Percentiles rank a stretch among this genome's conserved stretches.
phyloP scores from a whole-genome alignment of 2,113 vertebrate species.

The Dromas ardeola region DNA sequence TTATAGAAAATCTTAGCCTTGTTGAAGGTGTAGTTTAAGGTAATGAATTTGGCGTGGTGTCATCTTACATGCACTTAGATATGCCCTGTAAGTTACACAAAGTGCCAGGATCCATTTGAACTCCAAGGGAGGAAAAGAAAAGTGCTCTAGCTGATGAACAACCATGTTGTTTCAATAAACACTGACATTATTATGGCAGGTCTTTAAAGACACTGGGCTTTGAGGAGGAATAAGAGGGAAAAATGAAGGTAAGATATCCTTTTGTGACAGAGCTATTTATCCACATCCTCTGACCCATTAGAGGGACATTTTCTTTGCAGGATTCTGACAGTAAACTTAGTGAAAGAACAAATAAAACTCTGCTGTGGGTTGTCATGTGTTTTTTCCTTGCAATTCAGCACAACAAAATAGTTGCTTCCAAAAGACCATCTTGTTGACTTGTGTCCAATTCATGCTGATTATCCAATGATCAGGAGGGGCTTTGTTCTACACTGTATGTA shows the following conservation, averaged over 20 bases:
- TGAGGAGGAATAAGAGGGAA: neutral
- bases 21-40: conserved; percentile 1
- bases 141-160: neutral
- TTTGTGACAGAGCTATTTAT: neutral
- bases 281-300: neutral
- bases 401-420: neutral
- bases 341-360: neutral
- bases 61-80: neutral
- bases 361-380: neutral
- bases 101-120: neutral
- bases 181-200: neutral
- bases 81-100: neutral
- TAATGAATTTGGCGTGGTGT: neutral
- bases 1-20: neutral
- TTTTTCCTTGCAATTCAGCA: neutral
- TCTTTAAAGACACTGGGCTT: neutral
- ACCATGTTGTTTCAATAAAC: neutral
- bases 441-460: neutral
- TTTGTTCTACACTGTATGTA: neutral
- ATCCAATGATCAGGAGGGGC: neutral
- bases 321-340: neutral
- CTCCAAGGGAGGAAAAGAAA: neutral
- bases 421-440: neutral
- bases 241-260: neutral
- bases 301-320: neutral